Evolutionary conservation across 1,140 invertebrate genomes (phyloP), one percentile per base, ranked within the genome.

Genomic region (Hypothenemus hampei): DNA sequence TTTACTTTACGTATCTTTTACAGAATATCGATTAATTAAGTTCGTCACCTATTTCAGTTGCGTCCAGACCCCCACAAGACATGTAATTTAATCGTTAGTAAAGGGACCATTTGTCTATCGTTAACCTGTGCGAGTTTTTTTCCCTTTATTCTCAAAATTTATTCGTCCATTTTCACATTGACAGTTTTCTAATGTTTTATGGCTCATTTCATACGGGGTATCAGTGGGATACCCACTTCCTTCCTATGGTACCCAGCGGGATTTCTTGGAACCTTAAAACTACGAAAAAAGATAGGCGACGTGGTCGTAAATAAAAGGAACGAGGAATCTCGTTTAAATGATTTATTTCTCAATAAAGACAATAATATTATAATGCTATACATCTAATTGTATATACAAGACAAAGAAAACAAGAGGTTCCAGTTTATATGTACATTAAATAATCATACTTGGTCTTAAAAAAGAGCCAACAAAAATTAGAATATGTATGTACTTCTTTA

Each of bases 311-410:
- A 26, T 40, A 40, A 39, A 50, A 40, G 10, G 19, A 13, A 16
- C 10, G 36, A 10, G 10, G 40, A 47, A 48, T 22, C 19, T 43
- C 66, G 62, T 70, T 55, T n/a, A n/a, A 69, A 65, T 69, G 67
- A 66, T 67, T 57, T 69, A 65, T 64, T 71, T 71, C n/a, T n/a
- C 68, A 70, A 68, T 71, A 61, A 69, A 67, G 70, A 72, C 69
- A 72, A 72, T 70, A 58, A 69, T 71, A 65, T 66, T n/a, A 65
- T 69, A 69, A 63, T 72, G 67, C 68, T 71, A 70, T 72, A 71
- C 70, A 72, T 68, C 69, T 65, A 71, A 63, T 57, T 71, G 69
- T 71, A 63, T 72, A 71, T 68, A 71, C 21, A 57, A 56, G 69
- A 69, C 65, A 69, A 61, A 24, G 21, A 40, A 68, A 65, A n/a